Evolutionary conservation across 2,113 vertebrate species (phyloP), one percentile per base, ranked within the genome.

Genomic region (Limanda limanda): DNA sequence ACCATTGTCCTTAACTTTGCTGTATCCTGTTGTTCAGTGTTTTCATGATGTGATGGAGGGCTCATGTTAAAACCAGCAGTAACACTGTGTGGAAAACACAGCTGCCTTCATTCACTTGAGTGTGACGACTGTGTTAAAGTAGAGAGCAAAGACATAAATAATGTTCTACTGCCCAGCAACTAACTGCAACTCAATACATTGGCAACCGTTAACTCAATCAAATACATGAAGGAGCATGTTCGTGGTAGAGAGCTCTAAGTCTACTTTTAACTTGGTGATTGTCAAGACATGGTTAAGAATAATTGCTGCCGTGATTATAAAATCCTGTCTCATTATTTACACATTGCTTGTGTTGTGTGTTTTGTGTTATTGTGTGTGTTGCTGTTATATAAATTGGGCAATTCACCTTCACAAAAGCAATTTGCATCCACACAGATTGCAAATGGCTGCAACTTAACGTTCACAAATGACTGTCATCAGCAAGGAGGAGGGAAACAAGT

Each of bases 401-500:
- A 54, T 54, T 54, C n/a, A 13, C 52, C 52, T 54, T 54, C 52
- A 10, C 52, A 54, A 54, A 54, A 54, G n/a, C 52, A 54, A 54
- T 54, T 20, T 54, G 52, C 52, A 54, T 18, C 47, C 47, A 51
- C 47, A 2, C 47, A 51, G 15, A 51, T 20, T 51, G 47, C 47
- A 51, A 51, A 18, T 20, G 47, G 47, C 47, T 51, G 47, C 47
- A 51, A 18, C 15, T 1, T 51, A 15, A 51, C 6, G 17, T 21
- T 54, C 20, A 54, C 52, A 21, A 54, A 54, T 54, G 52, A 21
- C n/a, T 54, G 20, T 54, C 18, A 20, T 54, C 21, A 54, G 20
- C 52, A 54, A 54, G 18, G 18, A 21, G n/a, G 52, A 21, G 52
- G n/a, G n/a, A 54, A 7, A 10, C 4, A 21, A 31, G n/a, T 21